These are phyloP conservation scores for Botia almorhae DNA, from an alignment of 2,797 vertebrate species.

Conservation along the genomic window DNA sequence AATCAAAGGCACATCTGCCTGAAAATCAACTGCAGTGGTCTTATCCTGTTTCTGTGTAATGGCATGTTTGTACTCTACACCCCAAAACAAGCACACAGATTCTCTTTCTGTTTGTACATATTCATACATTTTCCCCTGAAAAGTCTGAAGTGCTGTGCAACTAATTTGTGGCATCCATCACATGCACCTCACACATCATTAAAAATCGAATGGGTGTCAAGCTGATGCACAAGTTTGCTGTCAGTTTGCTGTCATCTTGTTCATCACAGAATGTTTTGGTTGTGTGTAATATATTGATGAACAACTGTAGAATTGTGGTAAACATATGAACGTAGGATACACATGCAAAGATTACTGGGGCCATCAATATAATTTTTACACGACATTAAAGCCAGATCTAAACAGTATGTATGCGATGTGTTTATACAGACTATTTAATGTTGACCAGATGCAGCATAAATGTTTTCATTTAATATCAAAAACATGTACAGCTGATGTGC, in stretches of 20 bases:
- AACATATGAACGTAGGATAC: background rate
- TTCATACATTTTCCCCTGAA: background rate
- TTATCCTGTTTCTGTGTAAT: slow-evolving; percentile 8
- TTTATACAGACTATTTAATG: too few species aligned
- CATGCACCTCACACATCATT: slow-evolving; percentile 14
- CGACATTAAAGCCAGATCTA: too few species aligned
- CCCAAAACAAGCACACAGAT: slow-evolving; percentile 1
- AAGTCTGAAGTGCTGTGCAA: background rate
- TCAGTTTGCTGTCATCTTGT: background rate
- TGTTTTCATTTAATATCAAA: too few species aligned
- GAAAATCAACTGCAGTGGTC: slow-evolving; percentile 20
- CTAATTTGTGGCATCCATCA: slow-evolving; percentile 23
- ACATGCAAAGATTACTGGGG: too few species aligned
- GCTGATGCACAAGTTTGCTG: background rate
- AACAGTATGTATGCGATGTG: too few species aligned
- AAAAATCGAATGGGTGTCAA: background rate
- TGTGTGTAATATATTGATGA: background rate
- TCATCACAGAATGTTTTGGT: background rate
- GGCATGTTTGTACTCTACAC: slow-evolving; percentile 23
- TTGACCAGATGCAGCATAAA: too few species aligned
- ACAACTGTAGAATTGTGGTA: background rate
- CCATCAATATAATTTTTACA: background rate
- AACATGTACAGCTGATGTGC: background rate
- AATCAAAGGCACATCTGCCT: slow-evolving; percentile 43
- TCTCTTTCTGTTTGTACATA: slow-evolving; percentile 1